Evolutionary conservation across 1,140 invertebrate species (phyloP).

Genomic region (Papilio polytes): DNA sequence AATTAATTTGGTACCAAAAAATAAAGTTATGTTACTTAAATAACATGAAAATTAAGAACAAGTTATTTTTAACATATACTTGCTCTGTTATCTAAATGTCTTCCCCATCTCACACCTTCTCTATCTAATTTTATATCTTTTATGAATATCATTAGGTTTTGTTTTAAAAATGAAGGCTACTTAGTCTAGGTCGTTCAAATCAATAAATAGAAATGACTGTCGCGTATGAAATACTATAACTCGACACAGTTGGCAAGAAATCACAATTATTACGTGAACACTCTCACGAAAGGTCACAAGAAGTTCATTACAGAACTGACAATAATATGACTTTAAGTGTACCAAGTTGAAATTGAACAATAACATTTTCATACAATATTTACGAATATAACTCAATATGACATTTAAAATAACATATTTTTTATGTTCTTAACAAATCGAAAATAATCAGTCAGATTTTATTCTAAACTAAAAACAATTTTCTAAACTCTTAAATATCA

Average conservation of each 20-base stretch:
- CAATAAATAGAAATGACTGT: slow-evolving; percentile 10
- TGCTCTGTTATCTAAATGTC: no score
- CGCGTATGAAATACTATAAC: background rate
- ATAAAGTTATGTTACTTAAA: background rate
- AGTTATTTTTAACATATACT: no score
- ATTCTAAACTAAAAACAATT: no score
- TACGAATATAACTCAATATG: background rate
- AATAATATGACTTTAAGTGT: background rate
- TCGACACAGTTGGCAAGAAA: background rate
- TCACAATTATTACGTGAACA: slow-evolving; percentile 10
- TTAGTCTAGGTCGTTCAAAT: background rate
- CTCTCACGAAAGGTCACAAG: slow-evolving; percentile 18
- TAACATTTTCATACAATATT: background rate
- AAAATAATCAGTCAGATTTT: no score
- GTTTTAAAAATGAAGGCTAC: background rate
- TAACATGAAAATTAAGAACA: no score
- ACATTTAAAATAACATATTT: no score
- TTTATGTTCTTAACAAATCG: no score
- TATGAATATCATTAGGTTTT: no score
- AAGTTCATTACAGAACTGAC: slow-evolving; percentile 3
- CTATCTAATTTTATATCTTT: no score
- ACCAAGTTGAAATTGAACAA: background rate
- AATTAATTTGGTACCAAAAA: background rate
- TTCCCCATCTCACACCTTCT: no score
- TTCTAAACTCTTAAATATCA: no score